These are phyloP conservation scores for Lathamus discolor DNA, from an alignment of 2,113 vertebrate genomes.

Conservation along the genomic window DNA sequence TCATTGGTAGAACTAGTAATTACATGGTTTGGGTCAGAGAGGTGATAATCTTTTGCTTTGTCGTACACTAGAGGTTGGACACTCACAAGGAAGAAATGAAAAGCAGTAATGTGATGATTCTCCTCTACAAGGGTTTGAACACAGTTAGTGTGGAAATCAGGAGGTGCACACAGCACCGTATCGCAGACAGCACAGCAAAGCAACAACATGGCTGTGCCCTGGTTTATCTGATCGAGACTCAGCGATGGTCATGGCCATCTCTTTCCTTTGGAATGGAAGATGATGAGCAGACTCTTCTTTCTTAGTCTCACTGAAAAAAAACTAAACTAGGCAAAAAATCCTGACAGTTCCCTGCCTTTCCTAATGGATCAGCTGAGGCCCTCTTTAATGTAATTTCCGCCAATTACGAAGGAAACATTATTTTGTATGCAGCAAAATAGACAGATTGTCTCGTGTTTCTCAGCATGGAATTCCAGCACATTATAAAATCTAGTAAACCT, in stretches of 20 bases:
- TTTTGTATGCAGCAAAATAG: neutral
- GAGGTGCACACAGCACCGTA: neutral
- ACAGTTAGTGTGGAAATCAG: neutral
- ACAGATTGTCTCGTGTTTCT: neutral
- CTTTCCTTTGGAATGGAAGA: neutral
- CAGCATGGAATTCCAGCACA: neutral
- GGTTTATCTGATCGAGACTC: neutral
- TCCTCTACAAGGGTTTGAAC: neutral
- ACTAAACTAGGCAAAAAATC: neutral
- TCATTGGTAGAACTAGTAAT: neutral
- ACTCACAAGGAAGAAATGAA: neutral
- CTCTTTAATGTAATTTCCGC: neutral
- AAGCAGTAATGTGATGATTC: neutral
- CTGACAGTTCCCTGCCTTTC: neutral
- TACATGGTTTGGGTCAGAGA: neutral
- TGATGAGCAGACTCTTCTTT: neutral
- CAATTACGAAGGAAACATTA: neutral
- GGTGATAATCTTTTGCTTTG: neutral
- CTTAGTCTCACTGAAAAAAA: neutral
- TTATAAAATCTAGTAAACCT: neutral
- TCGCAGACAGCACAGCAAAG: neutral
- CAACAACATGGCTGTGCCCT: neutral
- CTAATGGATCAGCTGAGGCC: neutral
- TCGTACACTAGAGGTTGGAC: neutral
- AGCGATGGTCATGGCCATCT: neutral